Evolutionary conservation across 1,140 invertebrate genomes (phyloP).

Genomic region (Theocolax elegans): DNA sequence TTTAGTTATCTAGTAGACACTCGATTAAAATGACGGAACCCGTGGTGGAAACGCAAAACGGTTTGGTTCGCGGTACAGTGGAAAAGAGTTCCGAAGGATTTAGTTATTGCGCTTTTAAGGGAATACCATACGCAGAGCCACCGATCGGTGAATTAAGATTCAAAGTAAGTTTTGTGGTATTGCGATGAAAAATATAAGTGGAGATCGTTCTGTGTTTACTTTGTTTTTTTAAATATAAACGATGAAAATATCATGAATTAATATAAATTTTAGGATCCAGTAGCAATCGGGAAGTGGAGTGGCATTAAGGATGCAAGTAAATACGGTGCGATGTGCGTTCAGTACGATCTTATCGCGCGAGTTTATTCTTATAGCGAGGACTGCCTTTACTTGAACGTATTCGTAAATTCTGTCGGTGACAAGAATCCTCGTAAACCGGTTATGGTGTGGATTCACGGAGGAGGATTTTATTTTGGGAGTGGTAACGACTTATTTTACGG

Average conservation of each 20-base stretch:
- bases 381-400: slow-evolving; percentile 87
- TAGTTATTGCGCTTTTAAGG: slow-evolving; percentile 46
- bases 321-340: slow-evolving; percentile 69
- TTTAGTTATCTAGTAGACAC: background rate
- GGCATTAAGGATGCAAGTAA: slow-evolving; percentile 67
- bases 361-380: slow-evolving; percentile 70
- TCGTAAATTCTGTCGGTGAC: slow-evolving; percentile 70
- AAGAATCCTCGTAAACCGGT: slow-evolving; percentile 65
- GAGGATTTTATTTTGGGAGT: slow-evolving; percentile 70
- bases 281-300: slow-evolving; percentile 70
- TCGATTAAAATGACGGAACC: background rate
- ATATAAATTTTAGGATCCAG: slow-evolving; percentile 67
- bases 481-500: slow-evolving; percentile 59
- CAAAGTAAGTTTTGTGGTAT: slow-evolving; percentile 35
- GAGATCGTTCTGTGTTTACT: no score
- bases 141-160: slow-evolving; percentile 42
- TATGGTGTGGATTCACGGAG: slow-evolving; percentile 78
- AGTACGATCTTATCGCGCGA: slow-evolving; percentile 38
- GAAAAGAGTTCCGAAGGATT: slow-evolving; percentile 27
- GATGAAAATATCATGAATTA: no score
- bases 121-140: slow-evolving; percentile 43
- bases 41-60: slow-evolving; percentile 26
- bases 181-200: no score
- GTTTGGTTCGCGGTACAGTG: slow-evolving; percentile 33
- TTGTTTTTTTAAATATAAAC: no score